Conservation (phyloP, 2,797 vertebrate genomes). For the Oceanodroma leucorhoa region DNA sequence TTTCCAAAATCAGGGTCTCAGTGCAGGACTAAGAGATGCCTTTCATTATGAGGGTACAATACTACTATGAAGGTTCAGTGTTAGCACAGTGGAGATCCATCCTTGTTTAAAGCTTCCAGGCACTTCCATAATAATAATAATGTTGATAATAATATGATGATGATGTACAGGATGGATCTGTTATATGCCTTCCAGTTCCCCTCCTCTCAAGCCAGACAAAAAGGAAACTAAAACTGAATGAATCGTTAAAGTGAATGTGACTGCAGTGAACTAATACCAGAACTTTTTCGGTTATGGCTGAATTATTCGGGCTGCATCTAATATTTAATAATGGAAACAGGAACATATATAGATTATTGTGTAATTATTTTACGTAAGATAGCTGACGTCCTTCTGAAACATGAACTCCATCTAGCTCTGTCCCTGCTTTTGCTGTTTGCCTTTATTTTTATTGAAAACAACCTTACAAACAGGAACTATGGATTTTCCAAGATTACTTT, state of each 20-base stretch:
- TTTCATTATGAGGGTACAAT: neutral
- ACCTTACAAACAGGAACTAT: neutral
- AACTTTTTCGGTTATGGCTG: neutral
- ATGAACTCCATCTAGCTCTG: neutral
- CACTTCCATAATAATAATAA: neutral
- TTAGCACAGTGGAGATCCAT: neutral
- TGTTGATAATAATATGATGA: neutral
- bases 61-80: neutral
- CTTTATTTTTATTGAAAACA: neutral
- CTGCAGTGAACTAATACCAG: neutral
- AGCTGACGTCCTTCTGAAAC: neutral
- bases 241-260: neutral
- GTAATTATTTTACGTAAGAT: neutral
- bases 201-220: neutral
- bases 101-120: neutral
- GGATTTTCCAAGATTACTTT: neutral
- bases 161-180: neutral
- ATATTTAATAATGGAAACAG: neutral
- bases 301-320: neutral
- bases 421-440: neutral
- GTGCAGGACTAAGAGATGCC: neutral
- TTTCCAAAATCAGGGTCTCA: neutral
- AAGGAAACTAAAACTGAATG: neutral
- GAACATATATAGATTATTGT: neutral
- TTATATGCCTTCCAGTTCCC: neutral